These are phyloP conservation scores for Lanistes nyassanus DNA, from an alignment of 1,140 invertebrate genomes.

Conservation along the genomic window DNA sequence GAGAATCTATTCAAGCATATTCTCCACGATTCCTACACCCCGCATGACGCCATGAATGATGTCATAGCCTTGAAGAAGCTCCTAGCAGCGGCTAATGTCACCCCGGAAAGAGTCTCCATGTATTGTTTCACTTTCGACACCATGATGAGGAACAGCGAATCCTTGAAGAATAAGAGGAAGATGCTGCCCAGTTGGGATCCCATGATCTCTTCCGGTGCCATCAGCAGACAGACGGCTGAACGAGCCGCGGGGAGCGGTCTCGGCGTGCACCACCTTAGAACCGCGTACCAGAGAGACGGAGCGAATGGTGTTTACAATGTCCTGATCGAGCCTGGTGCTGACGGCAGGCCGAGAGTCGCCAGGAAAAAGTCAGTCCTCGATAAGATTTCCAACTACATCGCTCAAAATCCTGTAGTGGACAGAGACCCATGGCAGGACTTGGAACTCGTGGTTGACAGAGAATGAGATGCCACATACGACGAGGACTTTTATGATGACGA, in stretches of 20 bases:
- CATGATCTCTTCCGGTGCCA: background rate
- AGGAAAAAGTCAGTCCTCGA: background rate
- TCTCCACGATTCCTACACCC: background rate
- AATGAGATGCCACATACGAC: no score
- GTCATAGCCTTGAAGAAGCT: background rate
- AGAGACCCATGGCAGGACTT: no score
- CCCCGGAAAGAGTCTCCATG: no score
- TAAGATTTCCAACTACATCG: background rate
- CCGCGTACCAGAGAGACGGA: background rate
- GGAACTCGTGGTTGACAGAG: no score
- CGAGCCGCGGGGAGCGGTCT: background rate
- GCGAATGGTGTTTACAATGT: background rate
- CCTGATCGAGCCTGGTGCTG: background rate
- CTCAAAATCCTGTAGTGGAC: no score
- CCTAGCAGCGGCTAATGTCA: no score
- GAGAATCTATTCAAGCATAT: background rate
- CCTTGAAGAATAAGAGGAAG: no score
- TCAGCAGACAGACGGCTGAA: background rate
- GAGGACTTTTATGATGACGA: no score
- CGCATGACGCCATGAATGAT: conserved; percentile 5
- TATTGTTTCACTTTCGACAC: no score
- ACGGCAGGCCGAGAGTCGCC: background rate
- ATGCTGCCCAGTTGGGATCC: no score
- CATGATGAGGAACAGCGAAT: no score
- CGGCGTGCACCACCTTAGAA: background rate